Conservation (phyloP, 2,797 vertebrate genomes). For the Chaenodraco wilsoni region DNA sequence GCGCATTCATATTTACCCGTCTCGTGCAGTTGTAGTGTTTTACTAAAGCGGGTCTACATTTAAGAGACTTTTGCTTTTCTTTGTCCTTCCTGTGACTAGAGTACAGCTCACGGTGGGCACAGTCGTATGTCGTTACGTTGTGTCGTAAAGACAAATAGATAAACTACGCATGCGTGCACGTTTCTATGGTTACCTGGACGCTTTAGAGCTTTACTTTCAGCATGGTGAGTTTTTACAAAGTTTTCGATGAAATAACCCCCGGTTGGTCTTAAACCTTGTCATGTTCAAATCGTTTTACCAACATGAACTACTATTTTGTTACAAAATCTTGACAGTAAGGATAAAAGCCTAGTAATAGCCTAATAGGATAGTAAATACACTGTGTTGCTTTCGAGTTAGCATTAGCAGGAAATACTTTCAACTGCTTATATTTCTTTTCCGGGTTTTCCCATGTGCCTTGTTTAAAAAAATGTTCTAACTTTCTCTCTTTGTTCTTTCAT, state of each 20-base stretch:
- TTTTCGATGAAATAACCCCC: not conserved
- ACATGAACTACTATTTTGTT: not conserved
- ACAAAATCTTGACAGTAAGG: not conserved
- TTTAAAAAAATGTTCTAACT: slow-evolving; percentile 20
- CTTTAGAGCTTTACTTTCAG: not conserved
- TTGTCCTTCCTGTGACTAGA: slow-evolving; percentile 24
- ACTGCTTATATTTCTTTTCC: not conserved
- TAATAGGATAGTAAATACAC: not conserved
- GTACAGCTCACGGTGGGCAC: not conserved
- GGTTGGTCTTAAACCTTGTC: not conserved
- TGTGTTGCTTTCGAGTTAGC: not conserved
- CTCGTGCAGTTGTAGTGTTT: not conserved
- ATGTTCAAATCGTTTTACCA: not conserved
- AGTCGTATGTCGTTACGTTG: slow-evolving; percentile 37
- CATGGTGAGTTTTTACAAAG: slow-evolving; percentile 63
- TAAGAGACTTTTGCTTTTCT: not conserved
- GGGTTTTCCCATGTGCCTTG: not conserved
- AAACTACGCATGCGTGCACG: slow-evolving; percentile 41
- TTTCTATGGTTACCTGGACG: slow-evolving; percentile 68
- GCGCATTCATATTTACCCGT: not conserved
- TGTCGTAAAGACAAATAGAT: slow-evolving; percentile 67
- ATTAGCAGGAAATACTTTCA: not conserved
- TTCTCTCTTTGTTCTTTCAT: slow-evolving; percentile 46
- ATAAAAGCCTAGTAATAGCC: not conserved
- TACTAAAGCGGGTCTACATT: not conserved